A percentile compares a stretch with the other conserved stretches of the same genome.
Evolutionary conservation across 1,140 invertebrate species (phyloP).

Genomic region (Sarcophaga peregrina): DNA sequence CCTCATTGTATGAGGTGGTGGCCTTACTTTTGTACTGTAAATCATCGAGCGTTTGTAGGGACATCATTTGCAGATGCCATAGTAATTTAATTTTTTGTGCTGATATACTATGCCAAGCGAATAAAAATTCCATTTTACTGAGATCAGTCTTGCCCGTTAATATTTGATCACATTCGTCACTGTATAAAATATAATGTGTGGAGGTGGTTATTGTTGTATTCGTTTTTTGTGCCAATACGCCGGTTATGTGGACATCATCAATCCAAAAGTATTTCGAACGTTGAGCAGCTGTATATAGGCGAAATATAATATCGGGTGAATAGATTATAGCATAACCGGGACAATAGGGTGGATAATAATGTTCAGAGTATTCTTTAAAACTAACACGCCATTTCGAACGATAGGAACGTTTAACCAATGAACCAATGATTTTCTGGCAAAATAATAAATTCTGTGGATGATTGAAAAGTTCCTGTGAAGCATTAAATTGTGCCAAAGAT

Average conservation of each 20-base stretch:
- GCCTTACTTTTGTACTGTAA: neutral
- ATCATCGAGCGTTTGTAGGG: neutral
- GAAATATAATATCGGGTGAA: conserved; percentile 76
- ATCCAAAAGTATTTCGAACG: conserved; percentile 82
- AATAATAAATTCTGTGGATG: conserved; percentile 69
- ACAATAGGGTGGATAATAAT: conserved; percentile 79
- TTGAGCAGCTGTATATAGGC: conserved; percentile 75
- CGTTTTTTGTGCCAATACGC: conserved; percentile 74
- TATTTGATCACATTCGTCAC: conserved; percentile 50
- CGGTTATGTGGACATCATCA: conserved; percentile 85
- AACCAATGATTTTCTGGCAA: conserved; percentile 69
- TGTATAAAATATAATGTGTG: conserved; percentile 68
- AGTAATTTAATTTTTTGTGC: conserved; percentile 67
- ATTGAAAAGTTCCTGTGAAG: conserved; percentile 47
- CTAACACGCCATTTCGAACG: conserved; percentile 84
- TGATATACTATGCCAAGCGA: conserved; percentile 70
- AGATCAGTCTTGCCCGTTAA: conserved; percentile 54
- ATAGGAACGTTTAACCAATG: conserved; percentile 72
- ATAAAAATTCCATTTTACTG: conserved; percentile 67
- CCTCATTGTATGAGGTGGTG: neutral
- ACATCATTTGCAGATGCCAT: conserved; percentile 58
- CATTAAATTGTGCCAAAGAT: conserved; percentile 8
- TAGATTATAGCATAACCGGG: conserved; percentile 81
- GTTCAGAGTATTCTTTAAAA: conserved; percentile 73
- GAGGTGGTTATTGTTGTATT: conserved; percentile 71